phyloP scores from a whole-genome alignment of 2,113 vertebrate genomes.

The Orthonyx spaldingii region DNA sequence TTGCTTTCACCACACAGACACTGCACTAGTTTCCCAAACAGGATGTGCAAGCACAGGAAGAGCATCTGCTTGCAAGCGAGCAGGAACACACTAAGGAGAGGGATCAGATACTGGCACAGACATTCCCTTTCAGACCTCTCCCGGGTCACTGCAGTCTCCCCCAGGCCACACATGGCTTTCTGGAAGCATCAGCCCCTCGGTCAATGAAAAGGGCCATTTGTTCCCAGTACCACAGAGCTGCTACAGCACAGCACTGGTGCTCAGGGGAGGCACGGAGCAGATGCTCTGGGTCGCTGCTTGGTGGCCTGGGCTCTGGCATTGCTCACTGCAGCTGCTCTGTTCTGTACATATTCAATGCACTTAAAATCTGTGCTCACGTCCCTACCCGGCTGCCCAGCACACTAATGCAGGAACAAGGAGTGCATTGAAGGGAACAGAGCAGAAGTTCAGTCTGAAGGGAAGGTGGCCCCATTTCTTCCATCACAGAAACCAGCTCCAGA shows the following conservation, averaged over 20 bases:
- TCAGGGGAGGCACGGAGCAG: background rate
- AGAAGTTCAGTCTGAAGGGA: background rate
- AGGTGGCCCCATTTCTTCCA: background rate
- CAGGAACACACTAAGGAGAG: background rate
- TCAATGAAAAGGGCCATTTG: background rate
- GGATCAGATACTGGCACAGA: background rate
- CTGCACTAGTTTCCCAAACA: background rate
- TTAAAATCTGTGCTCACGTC: background rate
- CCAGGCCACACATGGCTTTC: background rate
- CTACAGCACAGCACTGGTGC: background rate
- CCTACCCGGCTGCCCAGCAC: background rate
- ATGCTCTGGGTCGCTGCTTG: background rate
- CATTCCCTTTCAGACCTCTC: background rate
- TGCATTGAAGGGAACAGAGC: background rate
- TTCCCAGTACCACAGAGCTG: background rate
- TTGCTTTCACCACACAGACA: background rate
- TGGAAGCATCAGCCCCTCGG: background rate
- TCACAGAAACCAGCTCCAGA: background rate
- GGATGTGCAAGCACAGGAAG: background rate
- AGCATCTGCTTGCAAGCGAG: background rate
- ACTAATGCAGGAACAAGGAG: background rate
- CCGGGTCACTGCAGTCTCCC: background rate
- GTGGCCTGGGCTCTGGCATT: background rate
- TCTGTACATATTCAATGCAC: background rate
- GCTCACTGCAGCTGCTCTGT: background rate